Conservation (phyloP, 2,888 invertebrate genomes). For the Dynastes grantii region DNA sequence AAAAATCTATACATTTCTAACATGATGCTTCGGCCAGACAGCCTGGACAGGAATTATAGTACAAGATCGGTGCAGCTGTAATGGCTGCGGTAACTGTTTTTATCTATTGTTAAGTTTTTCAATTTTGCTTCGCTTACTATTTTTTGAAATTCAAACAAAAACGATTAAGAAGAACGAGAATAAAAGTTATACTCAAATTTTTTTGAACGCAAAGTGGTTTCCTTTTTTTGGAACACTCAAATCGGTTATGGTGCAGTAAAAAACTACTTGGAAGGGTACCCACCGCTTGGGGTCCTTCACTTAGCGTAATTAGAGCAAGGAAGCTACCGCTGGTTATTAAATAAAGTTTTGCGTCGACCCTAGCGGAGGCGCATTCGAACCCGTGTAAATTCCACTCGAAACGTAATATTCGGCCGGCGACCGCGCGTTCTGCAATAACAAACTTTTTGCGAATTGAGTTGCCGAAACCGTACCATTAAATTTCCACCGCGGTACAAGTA, state of each 20-base stretch:
- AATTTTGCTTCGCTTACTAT: too few species aligned
- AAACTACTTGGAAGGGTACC: conserved; percentile 4
- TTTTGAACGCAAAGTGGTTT: too few species aligned
- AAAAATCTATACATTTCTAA: too few species aligned
- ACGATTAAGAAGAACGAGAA: too few species aligned
- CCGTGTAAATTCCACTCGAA: conserved; percentile 38
- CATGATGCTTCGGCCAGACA: too few species aligned
- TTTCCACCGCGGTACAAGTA: background rate
- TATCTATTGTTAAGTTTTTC: too few species aligned
- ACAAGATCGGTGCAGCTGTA: too few species aligned
- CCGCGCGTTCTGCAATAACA: conserved; percentile 13
- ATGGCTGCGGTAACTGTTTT: too few species aligned
- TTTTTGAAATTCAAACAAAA: too few species aligned
- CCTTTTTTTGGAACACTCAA: background rate
- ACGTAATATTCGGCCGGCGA: conserved; percentile 20
- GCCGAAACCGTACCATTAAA: conserved; percentile 20
- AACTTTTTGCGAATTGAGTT: conserved; percentile 31
- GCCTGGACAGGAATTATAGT: too few species aligned
- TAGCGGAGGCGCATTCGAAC: conserved; percentile 13
- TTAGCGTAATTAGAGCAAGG: conserved; percentile 29
- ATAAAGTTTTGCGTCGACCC: conserved; percentile 32
- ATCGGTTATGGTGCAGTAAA: conserved; percentile 7
- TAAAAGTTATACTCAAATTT: too few species aligned
- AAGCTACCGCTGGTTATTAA: conserved; percentile 25
- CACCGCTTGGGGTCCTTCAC: conserved; percentile 3